A percentile compares a stretch with the other conserved stretches of the same genome.
Evolutionary conservation across 35 echinoderm and acorn worm species (phyloP).

Genomic region (Heliocidaris tuberculata): DNA sequence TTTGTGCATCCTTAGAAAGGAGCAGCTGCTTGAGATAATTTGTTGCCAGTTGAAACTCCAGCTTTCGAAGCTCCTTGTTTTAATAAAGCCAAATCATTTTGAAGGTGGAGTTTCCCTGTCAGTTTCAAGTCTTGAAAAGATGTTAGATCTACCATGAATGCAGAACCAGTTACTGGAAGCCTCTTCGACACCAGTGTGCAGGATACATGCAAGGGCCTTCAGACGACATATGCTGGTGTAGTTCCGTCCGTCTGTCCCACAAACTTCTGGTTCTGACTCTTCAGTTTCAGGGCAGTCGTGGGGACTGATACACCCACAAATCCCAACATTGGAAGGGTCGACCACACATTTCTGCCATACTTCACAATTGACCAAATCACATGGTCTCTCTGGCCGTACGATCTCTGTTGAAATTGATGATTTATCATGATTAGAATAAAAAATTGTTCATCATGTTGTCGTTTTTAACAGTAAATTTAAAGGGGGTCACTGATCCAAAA

Average conservation of each 20-base stretch:
- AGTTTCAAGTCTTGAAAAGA: too few relatives aligned
- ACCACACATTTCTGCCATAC: conserved; percentile 10
- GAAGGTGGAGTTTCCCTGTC: too few relatives aligned
- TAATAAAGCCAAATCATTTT: too few relatives aligned
- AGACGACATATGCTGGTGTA: background rate
- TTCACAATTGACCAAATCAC: background rate
- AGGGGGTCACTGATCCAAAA: too few relatives aligned
- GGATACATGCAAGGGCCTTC: background rate
- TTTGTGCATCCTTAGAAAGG: too few relatives aligned
- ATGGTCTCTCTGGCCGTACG: background rate
- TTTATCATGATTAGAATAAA: too few relatives aligned
- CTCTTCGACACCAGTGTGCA: background rate
- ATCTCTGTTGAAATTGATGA: background rate
- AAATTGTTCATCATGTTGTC: too few relatives aligned
- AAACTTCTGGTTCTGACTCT: background rate
- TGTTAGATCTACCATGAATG: background rate
- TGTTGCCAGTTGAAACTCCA: too few relatives aligned
- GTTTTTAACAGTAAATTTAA: too few relatives aligned
- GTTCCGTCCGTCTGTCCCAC: background rate
- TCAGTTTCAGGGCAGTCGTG: background rate
- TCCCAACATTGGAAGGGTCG: background rate
- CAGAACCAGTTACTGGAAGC: background rate
- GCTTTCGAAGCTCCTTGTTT: too few relatives aligned
- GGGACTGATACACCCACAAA: background rate
- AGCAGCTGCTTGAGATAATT: too few relatives aligned